These are phyloP conservation scores for Parochlus steinenii DNA, from an alignment of 2,888 invertebrate species.

Conservation along the genomic window DNA sequence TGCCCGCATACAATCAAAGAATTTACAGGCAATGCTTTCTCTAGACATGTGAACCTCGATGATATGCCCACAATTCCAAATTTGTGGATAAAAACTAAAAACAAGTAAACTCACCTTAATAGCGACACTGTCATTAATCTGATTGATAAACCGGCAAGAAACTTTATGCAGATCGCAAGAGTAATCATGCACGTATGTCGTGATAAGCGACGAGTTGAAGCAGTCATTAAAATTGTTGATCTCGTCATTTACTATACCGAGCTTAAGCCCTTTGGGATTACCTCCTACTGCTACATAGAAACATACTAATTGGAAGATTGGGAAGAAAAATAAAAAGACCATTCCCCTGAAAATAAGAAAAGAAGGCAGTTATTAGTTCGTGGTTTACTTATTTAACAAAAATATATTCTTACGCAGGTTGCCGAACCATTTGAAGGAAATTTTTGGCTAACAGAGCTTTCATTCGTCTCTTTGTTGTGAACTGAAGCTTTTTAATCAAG, in stretches of 20 bases:
- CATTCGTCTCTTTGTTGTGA: constrained; percentile 31
- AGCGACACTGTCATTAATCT: constrained; percentile 39
- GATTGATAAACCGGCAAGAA: constrained; percentile 43
- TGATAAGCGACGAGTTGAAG: constrained; percentile 25
- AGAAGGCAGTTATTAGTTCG: constrained; percentile 16
- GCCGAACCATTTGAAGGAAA: constrained; percentile 47
- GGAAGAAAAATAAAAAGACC: constrained; percentile 64
- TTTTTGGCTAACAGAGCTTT: constrained; percentile 55
- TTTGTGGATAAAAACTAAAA: constrained; percentile 4
- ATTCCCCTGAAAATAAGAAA: constrained; percentile 45
- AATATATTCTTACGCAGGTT: constrained; percentile 44
- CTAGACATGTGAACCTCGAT: too few species aligned
- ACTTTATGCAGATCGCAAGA: constrained; percentile 37
- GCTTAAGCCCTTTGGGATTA: constrained; percentile 49
- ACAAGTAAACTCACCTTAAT: constrained; percentile 33
- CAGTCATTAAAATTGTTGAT: constrained; percentile 32
- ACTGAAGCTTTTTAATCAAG: constrained; percentile 18
- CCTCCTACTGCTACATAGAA: constrained; percentile 70
- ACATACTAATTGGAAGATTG: constrained; percentile 58
- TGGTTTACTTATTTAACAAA: constrained; percentile 13
- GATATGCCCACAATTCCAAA: too few species aligned
- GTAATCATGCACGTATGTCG: constrained; percentile 25
- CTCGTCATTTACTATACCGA: constrained; percentile 72
- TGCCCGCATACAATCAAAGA: too few species aligned
- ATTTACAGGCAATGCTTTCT: too few species aligned